Evolutionary conservation across 1,140 invertebrate species (phyloP).

Genomic region (Eulimnadia texana): DNA sequence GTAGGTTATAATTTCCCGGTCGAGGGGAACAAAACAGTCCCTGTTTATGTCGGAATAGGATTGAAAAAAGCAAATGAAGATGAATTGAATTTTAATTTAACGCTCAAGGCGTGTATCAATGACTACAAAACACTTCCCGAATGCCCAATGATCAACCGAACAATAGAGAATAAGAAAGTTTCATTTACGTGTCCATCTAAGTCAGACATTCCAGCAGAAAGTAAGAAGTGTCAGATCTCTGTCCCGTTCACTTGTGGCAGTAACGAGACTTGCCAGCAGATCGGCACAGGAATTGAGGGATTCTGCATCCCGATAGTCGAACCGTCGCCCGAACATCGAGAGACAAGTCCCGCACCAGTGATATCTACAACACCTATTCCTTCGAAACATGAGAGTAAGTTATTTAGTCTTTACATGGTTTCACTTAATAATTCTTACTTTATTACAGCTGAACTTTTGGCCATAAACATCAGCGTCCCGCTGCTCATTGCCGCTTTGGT

Average conservation of each 20-base stretch:
- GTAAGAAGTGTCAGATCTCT: background rate
- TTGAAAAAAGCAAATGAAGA: background rate
- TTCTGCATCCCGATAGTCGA: background rate
- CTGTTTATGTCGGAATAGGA: background rate
- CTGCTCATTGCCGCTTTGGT: background rate
- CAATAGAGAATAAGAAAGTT: background rate
- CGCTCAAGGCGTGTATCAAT: background rate
- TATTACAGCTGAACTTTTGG: background rate
- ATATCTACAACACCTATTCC: too few species aligned
- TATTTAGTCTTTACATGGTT: too few species aligned
- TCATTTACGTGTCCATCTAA: background rate
- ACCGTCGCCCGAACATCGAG: background rate
- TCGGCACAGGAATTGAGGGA: background rate
- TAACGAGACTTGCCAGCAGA: conserved; percentile 3
- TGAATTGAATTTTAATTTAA: background rate
- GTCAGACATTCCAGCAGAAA: background rate
- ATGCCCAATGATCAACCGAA: background rate
- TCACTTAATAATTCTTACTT: too few species aligned
- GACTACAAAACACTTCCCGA: background rate
- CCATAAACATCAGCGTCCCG: background rate
- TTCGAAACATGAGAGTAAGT: too few species aligned
- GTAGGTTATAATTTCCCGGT: too few species aligned
- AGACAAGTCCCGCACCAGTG: too few species aligned
- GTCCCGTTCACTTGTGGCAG: background rate
- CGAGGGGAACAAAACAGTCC: too few species aligned